Base-by-base conservation (phyloP, 2,113 vertebrate species). In the Struthio camelus region DNA sequence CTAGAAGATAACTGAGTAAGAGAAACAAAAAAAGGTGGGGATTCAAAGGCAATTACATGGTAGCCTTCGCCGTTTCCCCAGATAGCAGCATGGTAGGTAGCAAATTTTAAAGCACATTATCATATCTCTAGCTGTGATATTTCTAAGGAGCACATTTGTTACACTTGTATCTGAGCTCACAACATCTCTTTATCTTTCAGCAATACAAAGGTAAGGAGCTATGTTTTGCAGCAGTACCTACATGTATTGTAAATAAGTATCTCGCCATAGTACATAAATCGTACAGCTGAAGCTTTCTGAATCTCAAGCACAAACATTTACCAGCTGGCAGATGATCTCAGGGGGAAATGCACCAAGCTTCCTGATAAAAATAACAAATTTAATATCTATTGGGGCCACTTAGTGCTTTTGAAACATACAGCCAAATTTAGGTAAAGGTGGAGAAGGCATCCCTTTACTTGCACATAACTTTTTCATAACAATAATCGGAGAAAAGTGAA, bases 1-100 rank as follows among this genome's bases (percentile, higher is more conserved):
- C 9, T 10, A 5, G 28, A 32, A 71, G 58, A 38, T 64, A 71
- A 22, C 25, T 5, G 3, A 71, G 28, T 2, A 17, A 61, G 30
- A 17, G 25, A 19, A 14, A 42, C 27, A 70, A 16, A 36, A 62
- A 11, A 10, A 1, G 3, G 24, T 58, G 23, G 23, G 61, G n/a
- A 6, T 65, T 80, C 17, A 69, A 30, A 36, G 4, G 22, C 2
- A 0, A 11, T 54, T 22, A 22, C 13, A 14, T 11, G 28, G 24
- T 64, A 51, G 25, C 11, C 5, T 8, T 36, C 1, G 0, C 0
- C 0, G 24, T n/a, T 72, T 78, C 4, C 4, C 0, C 1, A 54
- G 56, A 48, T 4, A 50, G 72, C 42, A 78, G 23, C 1, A 0
- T 32, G 40, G 70, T 4, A 42, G 18, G 70, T 46, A 92, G 51